phyloP scores from a whole-genome alignment of 2,113 vertebrate species.

The Phrynosoma platyrhinos region DNA sequence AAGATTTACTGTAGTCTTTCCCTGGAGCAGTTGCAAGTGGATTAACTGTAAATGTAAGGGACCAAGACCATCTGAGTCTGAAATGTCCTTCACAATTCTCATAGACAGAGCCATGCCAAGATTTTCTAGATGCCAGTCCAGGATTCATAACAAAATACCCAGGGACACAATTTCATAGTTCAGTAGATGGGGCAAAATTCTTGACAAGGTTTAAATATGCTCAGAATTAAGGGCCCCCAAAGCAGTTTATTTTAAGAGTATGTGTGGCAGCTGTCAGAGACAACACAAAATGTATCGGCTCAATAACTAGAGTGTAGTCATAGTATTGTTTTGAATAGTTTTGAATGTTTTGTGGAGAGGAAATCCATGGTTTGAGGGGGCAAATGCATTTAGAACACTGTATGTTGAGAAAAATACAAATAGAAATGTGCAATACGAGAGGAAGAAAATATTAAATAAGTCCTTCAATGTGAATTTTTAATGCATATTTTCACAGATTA shows the following conservation, averaged over 20 bases:
- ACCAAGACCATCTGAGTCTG: background rate
- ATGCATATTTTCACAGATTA: no score
- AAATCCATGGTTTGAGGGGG: background rate
- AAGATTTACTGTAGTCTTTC: background rate
- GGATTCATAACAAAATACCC: background rate
- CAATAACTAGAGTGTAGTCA: background rate
- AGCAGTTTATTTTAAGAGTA: background rate
- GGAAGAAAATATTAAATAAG: no score
- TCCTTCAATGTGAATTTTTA: no score
- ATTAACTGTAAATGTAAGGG: background rate
- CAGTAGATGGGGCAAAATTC: background rate
- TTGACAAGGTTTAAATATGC: background rate
- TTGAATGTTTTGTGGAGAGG: background rate
- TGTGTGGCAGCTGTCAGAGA: background rate
- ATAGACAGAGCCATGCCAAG: background rate
- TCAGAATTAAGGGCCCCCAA: background rate
- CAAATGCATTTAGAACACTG: background rate
- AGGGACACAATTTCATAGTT: background rate
- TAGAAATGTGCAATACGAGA: no score
- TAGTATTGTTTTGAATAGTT: background rate
- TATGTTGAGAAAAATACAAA: no score
- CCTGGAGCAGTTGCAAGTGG: background rate
- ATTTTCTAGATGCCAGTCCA: background rate
- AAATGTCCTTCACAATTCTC: conserved; percentile 2
- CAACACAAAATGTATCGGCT: background rate